A percentile compares a stretch with the other conserved stretches of the same genome.
Evolutionary conservation across 2,888 invertebrate genomes (phyloP).

Genomic region (Cremastinae sp.): DNA sequence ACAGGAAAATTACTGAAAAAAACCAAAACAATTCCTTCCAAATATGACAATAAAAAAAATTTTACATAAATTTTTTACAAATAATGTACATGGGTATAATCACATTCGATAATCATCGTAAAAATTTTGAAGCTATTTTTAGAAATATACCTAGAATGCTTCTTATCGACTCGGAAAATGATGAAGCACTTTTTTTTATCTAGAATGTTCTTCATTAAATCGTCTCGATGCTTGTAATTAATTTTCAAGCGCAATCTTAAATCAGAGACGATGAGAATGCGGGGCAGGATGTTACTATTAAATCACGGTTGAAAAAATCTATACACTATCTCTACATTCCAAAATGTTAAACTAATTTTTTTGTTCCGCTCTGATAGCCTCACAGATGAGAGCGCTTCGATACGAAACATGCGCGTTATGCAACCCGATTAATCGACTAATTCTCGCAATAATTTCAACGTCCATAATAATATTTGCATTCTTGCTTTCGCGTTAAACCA

Average conservation of each 20-base stretch:
- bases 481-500: conserved; percentile 28
- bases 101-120: neutral
- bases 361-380: conserved; percentile 48
- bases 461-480: conserved; percentile 48
- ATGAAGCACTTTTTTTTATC: conserved; percentile 7
- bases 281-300: no score
- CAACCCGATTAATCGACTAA: conserved; percentile 45
- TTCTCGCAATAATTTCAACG: conserved; percentile 44
- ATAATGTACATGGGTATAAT: neutral
- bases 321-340: conserved; percentile 36
- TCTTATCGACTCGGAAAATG: conserved; percentile 1
- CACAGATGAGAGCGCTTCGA: conserved; percentile 36
- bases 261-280: conserved; percentile 4
- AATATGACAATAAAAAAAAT: no score
- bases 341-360: conserved; percentile 29
- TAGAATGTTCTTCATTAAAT: conserved; percentile 38
- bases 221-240: conserved; percentile 27
- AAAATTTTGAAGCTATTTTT: no score
- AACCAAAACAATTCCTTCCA: no score
- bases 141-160: no score
- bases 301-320: no score
- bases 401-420: conserved; percentile 30
- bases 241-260: conserved; percentile 25
- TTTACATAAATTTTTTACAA: neutral
- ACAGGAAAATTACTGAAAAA: neutral